These are phyloP conservation scores for Pinna nobilis DNA, from an alignment of 1,140 invertebrate species.

Conservation along the genomic window DNA sequence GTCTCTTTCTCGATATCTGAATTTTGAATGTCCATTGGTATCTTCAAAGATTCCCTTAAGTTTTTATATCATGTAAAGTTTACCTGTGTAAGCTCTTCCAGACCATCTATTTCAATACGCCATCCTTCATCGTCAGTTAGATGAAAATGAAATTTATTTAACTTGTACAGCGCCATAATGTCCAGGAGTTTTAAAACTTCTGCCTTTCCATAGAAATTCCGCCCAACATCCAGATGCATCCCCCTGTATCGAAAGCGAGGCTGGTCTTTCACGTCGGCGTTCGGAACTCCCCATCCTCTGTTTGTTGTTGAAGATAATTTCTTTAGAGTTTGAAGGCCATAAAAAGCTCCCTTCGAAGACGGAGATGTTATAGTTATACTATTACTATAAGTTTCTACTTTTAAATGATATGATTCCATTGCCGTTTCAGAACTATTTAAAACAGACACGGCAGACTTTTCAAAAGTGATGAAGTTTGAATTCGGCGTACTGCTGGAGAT, in stretches of 20 bases:
- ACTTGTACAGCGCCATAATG: constrained; percentile 58
- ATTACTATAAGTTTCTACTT: too few species aligned
- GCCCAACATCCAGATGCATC: constrained; percentile 63
- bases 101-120: constrained; percentile 57
- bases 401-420: too few species aligned
- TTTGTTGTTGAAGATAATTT: constrained; percentile 33
- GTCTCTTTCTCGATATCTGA: neutral
- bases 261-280: neutral
- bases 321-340: constrained; percentile 55
- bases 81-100: constrained; percentile 61
- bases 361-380: too few species aligned
- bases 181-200: constrained; percentile 40
- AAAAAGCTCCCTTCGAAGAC: constrained; percentile 52
- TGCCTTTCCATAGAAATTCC: constrained; percentile 58
- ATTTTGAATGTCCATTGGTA: neutral
- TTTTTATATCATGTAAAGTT: neutral
- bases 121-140: constrained; percentile 66
- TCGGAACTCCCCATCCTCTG: constrained; percentile 15
- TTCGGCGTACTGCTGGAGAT: too few species aligned
- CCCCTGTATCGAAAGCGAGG: constrained; percentile 62
- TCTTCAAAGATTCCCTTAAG: neutral
- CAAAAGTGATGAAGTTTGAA: too few species aligned
- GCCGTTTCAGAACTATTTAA: too few species aligned
- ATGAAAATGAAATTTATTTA: constrained; percentile 64
- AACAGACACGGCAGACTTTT: too few species aligned